These are phyloP conservation scores for Petroica traversi DNA, from an alignment of 2,113 vertebrate genomes.

Conservation along the genomic window DNA sequence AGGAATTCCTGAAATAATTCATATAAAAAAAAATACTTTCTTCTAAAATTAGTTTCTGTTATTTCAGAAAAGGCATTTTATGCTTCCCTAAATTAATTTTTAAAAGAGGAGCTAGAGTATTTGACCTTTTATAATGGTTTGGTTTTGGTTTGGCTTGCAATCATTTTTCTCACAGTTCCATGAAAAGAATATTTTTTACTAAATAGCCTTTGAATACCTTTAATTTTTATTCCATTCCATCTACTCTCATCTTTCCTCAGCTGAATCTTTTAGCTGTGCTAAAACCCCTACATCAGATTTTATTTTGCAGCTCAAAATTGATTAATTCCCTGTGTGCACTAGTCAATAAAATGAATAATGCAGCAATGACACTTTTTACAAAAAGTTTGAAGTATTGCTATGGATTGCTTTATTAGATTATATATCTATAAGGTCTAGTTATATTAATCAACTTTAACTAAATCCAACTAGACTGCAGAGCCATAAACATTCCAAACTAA, in stretches of 20 bases:
- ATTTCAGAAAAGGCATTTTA: neutral
- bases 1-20: neutral
- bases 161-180: neutral
- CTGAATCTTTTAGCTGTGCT: neutral
- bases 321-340: neutral
- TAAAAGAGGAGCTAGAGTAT: neutral
- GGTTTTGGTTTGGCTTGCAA: neutral
- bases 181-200: neutral
- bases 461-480: neutral
- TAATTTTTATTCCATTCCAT: neutral
- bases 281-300: neutral
- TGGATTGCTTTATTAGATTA: neutral
- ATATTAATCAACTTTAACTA: neutral
- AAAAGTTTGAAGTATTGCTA: neutral
- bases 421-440: neutral
- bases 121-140: neutral
- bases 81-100: neutral
- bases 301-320: neutral
- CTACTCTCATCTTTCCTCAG: neutral
- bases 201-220: neutral
- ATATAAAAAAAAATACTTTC: neutral
- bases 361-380: neutral
- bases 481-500: neutral
- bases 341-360: constrained; percentile 19
- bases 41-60: neutral